phyloP scores from a whole-genome alignment of 1,140 invertebrate species.

The Parapsyche elsis region DNA sequence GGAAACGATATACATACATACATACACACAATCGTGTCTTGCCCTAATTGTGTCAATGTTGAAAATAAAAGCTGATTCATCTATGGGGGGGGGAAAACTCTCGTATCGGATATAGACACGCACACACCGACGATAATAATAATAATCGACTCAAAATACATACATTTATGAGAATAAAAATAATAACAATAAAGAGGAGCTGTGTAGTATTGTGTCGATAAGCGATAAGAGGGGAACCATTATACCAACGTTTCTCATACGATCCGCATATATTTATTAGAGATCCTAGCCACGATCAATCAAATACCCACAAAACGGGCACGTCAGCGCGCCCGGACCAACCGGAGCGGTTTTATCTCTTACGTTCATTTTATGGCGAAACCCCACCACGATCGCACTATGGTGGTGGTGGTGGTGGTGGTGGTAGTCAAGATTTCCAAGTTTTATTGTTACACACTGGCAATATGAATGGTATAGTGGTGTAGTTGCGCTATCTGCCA shows the following conservation, averaged over 20 bases:
- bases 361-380: constrained; percentile 19
- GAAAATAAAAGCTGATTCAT: not conserved
- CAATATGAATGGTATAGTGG: constrained; percentile 44
- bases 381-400: not conserved
- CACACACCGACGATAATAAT: not conserved
- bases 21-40: no score
- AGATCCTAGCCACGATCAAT: constrained; percentile 22
- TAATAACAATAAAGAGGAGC: not conserved
- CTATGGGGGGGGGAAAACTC: not conserved
- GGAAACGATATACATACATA: no score
- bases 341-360: constrained; percentile 18
- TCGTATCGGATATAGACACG: not conserved
- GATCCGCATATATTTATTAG: constrained; percentile 29
- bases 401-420: not conserved
- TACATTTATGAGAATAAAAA: no score
- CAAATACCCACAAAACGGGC: constrained; percentile 22
- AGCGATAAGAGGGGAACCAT: constrained; percentile 3
- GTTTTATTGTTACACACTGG: constrained; percentile 41
- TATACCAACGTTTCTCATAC: constrained; percentile 16
- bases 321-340: not conserved
- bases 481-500: constrained; percentile 46
- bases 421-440: constrained; percentile 18
- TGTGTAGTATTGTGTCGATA: constrained; percentile 1
- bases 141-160: no score
- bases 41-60: not conserved